phyloP scores from a whole-genome alignment of 2,888 invertebrate species.

The Ferrisia virgata region DNA sequence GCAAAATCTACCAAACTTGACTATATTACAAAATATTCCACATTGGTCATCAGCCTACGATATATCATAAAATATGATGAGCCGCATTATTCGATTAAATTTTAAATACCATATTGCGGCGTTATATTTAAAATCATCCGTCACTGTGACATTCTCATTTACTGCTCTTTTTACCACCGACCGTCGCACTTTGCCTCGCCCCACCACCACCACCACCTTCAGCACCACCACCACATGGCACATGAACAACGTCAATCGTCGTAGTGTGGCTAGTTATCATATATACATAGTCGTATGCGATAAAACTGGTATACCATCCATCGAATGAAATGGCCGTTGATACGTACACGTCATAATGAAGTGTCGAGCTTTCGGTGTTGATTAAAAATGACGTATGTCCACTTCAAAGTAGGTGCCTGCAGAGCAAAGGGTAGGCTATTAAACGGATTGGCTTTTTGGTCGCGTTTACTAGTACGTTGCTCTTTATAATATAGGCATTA shows the following conservation, averaged over 20 bases:
- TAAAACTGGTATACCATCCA: neutral
- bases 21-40: too few relatives aligned
- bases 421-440: neutral
- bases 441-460: neutral
- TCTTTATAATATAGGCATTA: neutral
- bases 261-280: neutral
- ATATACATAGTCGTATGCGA: neutral
- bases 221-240: too few relatives aligned
- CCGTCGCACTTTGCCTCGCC: too few relatives aligned
- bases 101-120: neutral
- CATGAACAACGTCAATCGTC: neutral
- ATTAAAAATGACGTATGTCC: conserved; percentile 16
- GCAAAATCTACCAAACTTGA: too few relatives aligned
- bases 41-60: too few relatives aligned
- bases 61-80: too few relatives aligned
- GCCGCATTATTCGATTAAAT: neutral
- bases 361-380: neutral
- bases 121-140: conserved; percentile 1
- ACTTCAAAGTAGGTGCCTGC: too few relatives aligned
- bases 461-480: neutral
- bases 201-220: too few relatives aligned
- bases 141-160: neutral
- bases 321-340: neutral
- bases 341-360: neutral
- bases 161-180: too few relatives aligned